These are phyloP conservation scores for Calliopsis andreniformis DNA, from an alignment of 1,140 invertebrate genomes.

Conservation along the genomic window DNA sequence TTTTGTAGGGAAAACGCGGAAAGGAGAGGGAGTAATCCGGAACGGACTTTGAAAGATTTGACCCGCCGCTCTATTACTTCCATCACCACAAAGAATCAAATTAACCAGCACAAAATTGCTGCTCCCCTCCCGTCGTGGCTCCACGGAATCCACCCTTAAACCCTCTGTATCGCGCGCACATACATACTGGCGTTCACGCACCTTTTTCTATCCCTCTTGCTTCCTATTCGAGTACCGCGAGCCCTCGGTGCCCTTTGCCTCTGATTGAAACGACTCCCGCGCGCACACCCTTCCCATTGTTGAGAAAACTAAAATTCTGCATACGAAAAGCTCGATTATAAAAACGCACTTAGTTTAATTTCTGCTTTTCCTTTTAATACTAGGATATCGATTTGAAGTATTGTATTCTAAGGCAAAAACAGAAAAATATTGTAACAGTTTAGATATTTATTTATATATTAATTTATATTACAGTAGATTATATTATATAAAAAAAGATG, in stretches of 20 bases:
- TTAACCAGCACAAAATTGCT: conserved; percentile 75
- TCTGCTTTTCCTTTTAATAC: too few species aligned
- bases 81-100: conserved; percentile 78
- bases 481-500: conserved; percentile 7
- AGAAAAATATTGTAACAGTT: background rate
- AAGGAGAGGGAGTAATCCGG: conserved; percentile 1
- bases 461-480: conserved; percentile 32
- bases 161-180: background rate
- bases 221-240: conserved; percentile 66
- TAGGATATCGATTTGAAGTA: background rate
- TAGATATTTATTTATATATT: conserved; percentile 1
- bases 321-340: background rate
- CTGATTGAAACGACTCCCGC: conserved; percentile 67
- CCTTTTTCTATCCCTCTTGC: conserved; percentile 51
- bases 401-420: background rate
- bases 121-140: conserved; percentile 40
- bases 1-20: background rate
- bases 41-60: conserved; percentile 13
- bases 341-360: background rate
- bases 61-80: conserved; percentile 71
- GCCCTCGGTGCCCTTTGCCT: conserved; percentile 67
- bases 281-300: conserved; percentile 57
- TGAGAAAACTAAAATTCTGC: conserved; percentile 47
- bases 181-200: conserved; percentile 11
- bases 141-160: conserved; percentile 16